Evolutionary conservation across 2,888 invertebrate species (phyloP), one percentile per base, ranked within the genome.

Genomic region (Girardia tigrina): DNA sequence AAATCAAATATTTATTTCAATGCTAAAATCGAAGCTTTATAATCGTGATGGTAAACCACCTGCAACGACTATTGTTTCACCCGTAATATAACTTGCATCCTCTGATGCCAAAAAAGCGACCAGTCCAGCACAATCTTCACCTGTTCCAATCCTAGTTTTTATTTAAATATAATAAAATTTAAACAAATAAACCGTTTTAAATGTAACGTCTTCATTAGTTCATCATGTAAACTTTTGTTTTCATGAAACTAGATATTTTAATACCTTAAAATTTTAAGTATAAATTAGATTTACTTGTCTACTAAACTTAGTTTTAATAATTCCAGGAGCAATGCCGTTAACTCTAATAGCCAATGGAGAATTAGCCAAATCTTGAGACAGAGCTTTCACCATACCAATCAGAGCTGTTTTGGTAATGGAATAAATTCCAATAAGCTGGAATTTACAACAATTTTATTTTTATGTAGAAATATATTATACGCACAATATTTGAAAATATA

Each of bases 391-490:
- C 70, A 97, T 83, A 6, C 94, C 94, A 77, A 95, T 84, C 72
- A 97, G 85, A 2, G 94, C 89, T 1, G 94, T 94, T 86, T 97
- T 97, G 83, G 91, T 93, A 0, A 97, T 89, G 42, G 91, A 90
- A 84, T 97, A 97, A 0, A 91, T 88, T 16, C 92, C 93, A 78
- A 95, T 84, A n/a, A 90, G 83, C 90, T 93, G 82, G 69, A 85
- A 81, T 77, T 78, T 77, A 78, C 76, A 77, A 73, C 16, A 20
- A 29, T n/a, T n/a, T n/a, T n/a, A n/a, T n/a, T n/a, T n/a, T n/a
- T n/a, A n/a, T n/a, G n/a, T n/a, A n/a, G n/a, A n/a, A n/a, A n/a
- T n/a, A n/a, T n/a, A n/a, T n/a, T n/a, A n/a, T n/a, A n/a, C n/a
- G n/a, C n/a, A n/a, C n/a, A n/a, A n/a, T n/a, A n/a, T n/a, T n/a